These are phyloP conservation scores for Cylindroiulus punctatus DNA, from an alignment of 2,888 invertebrate genomes.

Conservation along the genomic window DNA sequence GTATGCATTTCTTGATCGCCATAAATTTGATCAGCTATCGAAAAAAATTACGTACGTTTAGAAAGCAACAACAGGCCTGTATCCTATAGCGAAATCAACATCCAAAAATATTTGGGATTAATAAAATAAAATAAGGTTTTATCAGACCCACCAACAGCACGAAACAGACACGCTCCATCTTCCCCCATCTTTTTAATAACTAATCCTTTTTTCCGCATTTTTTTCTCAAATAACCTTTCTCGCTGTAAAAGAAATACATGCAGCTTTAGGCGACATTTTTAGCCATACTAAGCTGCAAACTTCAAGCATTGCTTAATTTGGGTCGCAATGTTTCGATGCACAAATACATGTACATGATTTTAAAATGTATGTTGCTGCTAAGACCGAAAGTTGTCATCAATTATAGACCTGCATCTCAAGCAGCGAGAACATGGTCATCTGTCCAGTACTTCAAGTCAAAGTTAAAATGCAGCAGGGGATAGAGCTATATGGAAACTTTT, in stretches of 20 bases:
- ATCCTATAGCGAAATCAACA: conserved; percentile 41
- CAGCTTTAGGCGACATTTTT: conserved; percentile 19
- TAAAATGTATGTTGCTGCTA: not conserved
- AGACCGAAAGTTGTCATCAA: no score
- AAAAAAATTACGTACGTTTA: not conserved
- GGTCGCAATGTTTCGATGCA: not conserved
- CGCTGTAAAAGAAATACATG: conserved; percentile 67
- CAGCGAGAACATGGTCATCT: not conserved
- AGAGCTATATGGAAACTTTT: not conserved
- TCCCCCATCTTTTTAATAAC: conserved; percentile 84
- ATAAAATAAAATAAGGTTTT: not conserved
- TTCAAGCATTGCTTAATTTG: not conserved
- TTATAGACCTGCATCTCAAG: not conserved
- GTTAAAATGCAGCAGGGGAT: not conserved
- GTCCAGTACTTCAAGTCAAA: not conserved
- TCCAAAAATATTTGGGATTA: not conserved
- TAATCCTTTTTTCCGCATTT: conserved; percentile 78
- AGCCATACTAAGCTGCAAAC: not conserved
- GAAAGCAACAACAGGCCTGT: not conserved
- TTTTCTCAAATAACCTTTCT: conserved; percentile 76
- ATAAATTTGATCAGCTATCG: conserved; percentile 82
- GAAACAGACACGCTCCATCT: conserved; percentile 88
- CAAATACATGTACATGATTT: not conserved
- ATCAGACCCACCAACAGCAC: conserved; percentile 74
- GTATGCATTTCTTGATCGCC: conserved; percentile 91